Percentiles rank a stretch among this genome's conserved stretches.
Conservation (phyloP, 2,797 vertebrate species). For the Chelonia mydas region DNA sequence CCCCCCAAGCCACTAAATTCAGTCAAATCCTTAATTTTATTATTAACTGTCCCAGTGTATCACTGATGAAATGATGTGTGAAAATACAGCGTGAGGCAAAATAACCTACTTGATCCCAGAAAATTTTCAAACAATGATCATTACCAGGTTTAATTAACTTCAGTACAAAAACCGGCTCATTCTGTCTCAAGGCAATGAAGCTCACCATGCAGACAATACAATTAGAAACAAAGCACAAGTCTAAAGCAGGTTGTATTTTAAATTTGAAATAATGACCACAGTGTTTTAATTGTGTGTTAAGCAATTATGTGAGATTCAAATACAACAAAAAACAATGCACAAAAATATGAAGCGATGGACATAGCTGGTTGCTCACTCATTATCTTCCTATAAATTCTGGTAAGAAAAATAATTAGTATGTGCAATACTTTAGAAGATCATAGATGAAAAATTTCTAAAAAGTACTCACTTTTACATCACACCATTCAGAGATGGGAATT, state of each 20-base stretch:
- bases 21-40: constrained; percentile 19
- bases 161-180: constrained; percentile 75
- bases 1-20: background rate
- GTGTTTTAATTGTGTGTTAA: constrained; percentile 60
- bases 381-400: constrained; percentile 14
- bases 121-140: constrained; percentile 77
- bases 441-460: background rate
- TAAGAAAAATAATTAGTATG: constrained; percentile 26
- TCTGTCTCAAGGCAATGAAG: constrained; percentile 79
- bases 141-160: constrained; percentile 84
- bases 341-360: background rate
- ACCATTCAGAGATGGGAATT: constrained; percentile 56
- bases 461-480: constrained; percentile 50
- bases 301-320: constrained; percentile 43
- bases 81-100: constrained; percentile 54
- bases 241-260: constrained; percentile 56
- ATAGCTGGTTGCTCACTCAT: background rate
- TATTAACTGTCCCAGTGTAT: constrained; percentile 5
- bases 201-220: constrained; percentile 70
- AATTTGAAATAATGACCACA: constrained; percentile 65
- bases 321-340: constrained; percentile 37
- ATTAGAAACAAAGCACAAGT: constrained; percentile 75
- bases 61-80: constrained; percentile 59
- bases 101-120: constrained; percentile 63
- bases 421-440: background rate